phyloP scores from a whole-genome alignment of 2,888 invertebrate species.

The Blomia tropicalis region DNA sequence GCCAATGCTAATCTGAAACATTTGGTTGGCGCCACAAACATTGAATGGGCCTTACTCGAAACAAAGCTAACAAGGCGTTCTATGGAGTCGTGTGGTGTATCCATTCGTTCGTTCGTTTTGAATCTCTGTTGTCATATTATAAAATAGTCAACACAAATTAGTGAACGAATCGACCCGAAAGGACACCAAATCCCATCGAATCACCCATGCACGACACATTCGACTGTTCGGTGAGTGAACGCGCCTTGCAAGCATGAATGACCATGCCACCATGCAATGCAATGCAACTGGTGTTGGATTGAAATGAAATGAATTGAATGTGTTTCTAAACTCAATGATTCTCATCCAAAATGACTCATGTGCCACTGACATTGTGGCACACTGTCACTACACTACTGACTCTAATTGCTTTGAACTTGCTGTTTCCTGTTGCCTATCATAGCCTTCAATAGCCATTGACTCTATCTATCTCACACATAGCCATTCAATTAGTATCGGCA shows the following conservation, averaged over 20 bases:
- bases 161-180: constrained; percentile 10
- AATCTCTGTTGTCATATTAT: not conserved
- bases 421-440: constrained; percentile 7
- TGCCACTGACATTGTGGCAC: constrained; percentile 5
- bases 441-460: not conserved
- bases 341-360: not conserved
- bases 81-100: not conserved
- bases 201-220: not conserved
- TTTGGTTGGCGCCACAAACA: not conserved
- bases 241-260: no score
- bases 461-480: not conserved
- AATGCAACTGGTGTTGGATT: not conserved
- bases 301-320: not conserved
- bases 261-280: not conserved
- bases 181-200: constrained; percentile 11
- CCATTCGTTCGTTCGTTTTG: no score
- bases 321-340: no score
- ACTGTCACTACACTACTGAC: no score
- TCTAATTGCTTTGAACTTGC: constrained; percentile 15
- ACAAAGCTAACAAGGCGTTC: constrained; percentile 11
- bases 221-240: not conserved
- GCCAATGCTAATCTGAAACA: constrained; percentile 7
- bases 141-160: not conserved
- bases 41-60: not conserved
- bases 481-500: not conserved